A percentile compares a stretch with the other conserved stretches of the same genome.
Evolutionary conservation across 2,113 vertebrate species (phyloP).

Genomic region (Murina feae): DNA sequence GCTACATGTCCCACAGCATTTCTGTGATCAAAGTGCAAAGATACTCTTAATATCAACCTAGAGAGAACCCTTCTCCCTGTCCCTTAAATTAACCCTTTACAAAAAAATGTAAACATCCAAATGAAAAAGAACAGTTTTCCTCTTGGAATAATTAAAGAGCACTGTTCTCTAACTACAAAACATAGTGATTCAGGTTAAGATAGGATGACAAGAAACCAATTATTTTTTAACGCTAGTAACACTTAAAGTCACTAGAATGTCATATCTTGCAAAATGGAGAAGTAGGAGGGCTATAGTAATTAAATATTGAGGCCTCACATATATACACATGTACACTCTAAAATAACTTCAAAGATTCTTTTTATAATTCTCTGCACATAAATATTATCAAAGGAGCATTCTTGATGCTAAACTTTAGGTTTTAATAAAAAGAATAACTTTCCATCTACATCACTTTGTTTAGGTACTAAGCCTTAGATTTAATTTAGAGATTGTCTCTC

Average conservation of each 20-base stretch:
- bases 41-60: neutral
- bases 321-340: neutral
- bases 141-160: neutral
- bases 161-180: slow-evolving; percentile 1
- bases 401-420: neutral
- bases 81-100: neutral
- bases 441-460: neutral
- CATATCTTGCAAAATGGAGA: slow-evolving; percentile 18
- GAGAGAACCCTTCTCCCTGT: neutral
- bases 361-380: neutral
- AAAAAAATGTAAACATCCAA: neutral
- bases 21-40: neutral
- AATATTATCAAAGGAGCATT: neutral
- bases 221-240: neutral
- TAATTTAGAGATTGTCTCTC: neutral
- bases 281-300: neutral
- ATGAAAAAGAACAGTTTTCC: neutral
- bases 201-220: neutral
- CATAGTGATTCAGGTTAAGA: neutral
- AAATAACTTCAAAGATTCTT: neutral
- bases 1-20: neutral
- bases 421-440: neutral
- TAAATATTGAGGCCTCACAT: neutral
- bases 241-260: slow-evolving; percentile 19
- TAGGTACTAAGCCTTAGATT: neutral